phyloP scores from a whole-genome alignment of 1,140 invertebrate genomes.

The Myzus persicae region DNA sequence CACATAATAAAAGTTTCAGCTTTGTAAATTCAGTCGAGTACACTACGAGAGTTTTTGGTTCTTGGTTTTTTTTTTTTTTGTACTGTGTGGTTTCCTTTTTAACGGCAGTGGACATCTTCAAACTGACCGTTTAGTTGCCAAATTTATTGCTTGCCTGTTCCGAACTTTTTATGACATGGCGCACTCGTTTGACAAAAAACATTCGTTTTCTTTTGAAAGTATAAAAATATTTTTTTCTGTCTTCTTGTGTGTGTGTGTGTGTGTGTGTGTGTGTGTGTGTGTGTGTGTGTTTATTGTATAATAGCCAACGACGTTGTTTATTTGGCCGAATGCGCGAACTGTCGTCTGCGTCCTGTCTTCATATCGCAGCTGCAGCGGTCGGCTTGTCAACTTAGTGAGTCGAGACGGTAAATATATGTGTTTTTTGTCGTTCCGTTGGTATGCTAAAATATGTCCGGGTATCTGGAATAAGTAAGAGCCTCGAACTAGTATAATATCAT shows the following conservation, averaged over 20 bases:
- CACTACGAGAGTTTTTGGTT: neutral
- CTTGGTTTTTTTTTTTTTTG: neutral
- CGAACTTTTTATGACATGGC: conserved; percentile 28
- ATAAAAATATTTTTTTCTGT: neutral
- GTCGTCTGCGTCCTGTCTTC: neutral
- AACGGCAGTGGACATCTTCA: neutral
- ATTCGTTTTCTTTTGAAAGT: conserved; percentile 28
- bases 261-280: neutral
- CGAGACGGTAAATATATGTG: conserved; percentile 12
- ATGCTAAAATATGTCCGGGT: neutral
- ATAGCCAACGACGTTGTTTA: conserved; percentile 17
- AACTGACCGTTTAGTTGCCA: conserved; percentile 31
- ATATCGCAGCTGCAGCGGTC: neutral
- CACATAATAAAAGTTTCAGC: neutral
- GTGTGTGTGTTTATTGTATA: neutral
- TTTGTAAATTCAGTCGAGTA: neutral
- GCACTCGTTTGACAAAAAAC: conserved; percentile 5
- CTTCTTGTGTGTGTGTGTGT: too few relatives aligned
- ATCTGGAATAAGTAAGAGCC: neutral
- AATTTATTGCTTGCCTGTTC: neutral
- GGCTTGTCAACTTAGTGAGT: conserved; percentile 16
- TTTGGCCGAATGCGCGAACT: neutral
- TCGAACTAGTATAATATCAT: neutral
- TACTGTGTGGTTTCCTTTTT: neutral
- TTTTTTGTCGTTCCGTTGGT: neutral